Base-by-base conservation (phyloP, 2,113 vertebrate species). In the Oxyura jamaicensis region DNA sequence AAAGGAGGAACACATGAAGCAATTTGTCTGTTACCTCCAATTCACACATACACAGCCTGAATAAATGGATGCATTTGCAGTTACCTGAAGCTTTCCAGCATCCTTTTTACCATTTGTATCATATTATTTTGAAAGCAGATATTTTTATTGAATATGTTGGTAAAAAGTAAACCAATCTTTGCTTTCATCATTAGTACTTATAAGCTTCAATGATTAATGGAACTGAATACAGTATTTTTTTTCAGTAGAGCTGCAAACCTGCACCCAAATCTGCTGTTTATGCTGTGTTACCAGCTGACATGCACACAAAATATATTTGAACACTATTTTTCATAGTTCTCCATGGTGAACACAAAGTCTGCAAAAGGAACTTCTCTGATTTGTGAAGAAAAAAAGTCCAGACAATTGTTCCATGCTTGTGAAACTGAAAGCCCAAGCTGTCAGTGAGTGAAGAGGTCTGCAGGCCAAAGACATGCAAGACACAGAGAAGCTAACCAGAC, bases 301-400 rank as follows among this genome's bases (percentile, higher is more conserved):
- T 4, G 10, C 5, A 33, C 25, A 35, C 13, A 46, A 71, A 79
- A 53, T 15, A 33, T 46, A 67, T 39, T 44, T n/a, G 31, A 41
- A 21, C 33, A 63, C 26, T 68, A 19, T 13, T 74, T 46, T 74
- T 46, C 13, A 44, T 53, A 69, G 42, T 19, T 69, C 42, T 74
- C 33, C 48, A 48, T 6, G 14, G 25, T 3, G 2, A 86, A 79
- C 33, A 26, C 15, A 19, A 76, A 52, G 39, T 0, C 0, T 28
- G 21, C n/a, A 67, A 67, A 31, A 60, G 18, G 25, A 82, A 72
- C 11, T 35, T 77, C 59, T 56, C 39, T 0, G 0, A 41, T n/a
- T 20, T 19, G 35, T 74, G 48, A 35, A 79, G 22, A 58, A 29
- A 46, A 87, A 73, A 28, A 0, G 4, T 56, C n/a, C 35, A 65